Base-by-base conservation (phyloP, 2,888 invertebrate genomes). In the Eutolmus rufibarbis region DNA sequence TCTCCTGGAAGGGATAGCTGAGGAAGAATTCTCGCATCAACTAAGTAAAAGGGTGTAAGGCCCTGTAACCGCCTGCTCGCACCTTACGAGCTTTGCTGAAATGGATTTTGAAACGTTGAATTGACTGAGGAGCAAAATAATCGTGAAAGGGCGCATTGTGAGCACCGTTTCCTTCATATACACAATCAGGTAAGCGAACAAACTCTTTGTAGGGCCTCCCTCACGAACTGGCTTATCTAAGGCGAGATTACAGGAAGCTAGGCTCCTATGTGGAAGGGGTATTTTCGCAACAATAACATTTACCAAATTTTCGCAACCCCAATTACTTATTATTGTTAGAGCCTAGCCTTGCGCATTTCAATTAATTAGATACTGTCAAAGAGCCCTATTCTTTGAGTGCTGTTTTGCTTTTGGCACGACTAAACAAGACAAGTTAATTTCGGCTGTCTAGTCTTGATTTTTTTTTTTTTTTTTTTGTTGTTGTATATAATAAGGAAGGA, bases 301-400 rank as follows among this genome's bases (percentile, higher is more conserved):
- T 46, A 12, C 66, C 9, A 51, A 79, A 79, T 28, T 79, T 79
- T 46, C 79, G 14, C 51, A 79, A 79, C 23, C 51, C 51, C 43
- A 79, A 51, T 51, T 79, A 46, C 79, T 56, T 79, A 51, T 79
- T 79, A 79, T 78, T 78, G 79, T 79, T 28, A 79, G 43, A 12
- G n/a, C n/a, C n/a, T n/a, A n/a, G 51, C n/a, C 37, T 16, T 14
- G 51, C 51, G 79, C 46, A 79, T 46, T 79, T 79, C 16, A 79
- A 79, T 79, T 79, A 79, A 51, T 79, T 79, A 40, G 12, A 43
- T 43, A 43, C 43, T 43, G 43, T 12, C 43, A 43, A 12, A 43
- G 12, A 12, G 9, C 12, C 12, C 12, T 43, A 43, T 43, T 43
- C 12, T 12, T 43, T 12, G 43, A 43, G 2, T 12, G 12, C 12